Conservation (phyloP, 2,888 invertebrate species). For the Zelleria hepariella region DNA sequence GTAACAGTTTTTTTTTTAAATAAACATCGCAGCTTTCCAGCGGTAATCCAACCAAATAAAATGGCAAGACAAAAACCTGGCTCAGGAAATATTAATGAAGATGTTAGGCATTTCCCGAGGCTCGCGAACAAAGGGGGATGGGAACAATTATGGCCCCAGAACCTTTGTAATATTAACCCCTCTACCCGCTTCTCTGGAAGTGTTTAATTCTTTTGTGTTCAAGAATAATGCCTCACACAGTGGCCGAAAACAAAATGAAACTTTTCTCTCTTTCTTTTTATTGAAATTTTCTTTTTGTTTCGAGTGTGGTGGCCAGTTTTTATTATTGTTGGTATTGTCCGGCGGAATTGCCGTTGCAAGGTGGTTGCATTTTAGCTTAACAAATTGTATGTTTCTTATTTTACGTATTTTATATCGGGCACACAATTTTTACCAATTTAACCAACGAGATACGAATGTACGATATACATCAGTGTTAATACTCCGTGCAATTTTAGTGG, state of each 20-base stretch:
- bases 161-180: conserved; percentile 21
- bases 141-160: conserved; percentile 24
- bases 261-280: conserved; percentile 11
- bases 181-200: conserved; percentile 29
- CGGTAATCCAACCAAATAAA: conserved; percentile 1
- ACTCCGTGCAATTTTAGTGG: no score
- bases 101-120: conserved; percentile 47
- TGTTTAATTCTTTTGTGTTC: conserved; percentile 37
- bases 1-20: not conserved
- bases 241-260: conserved; percentile 23
- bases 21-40: not conserved
- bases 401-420: no score
- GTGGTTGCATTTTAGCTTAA: not conserved
- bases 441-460: no score
- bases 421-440: no score
- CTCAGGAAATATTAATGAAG: conserved; percentile 51
- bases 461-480: no score
- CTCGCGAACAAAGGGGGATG: conserved; percentile 19
- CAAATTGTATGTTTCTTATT: no score
- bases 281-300: not conserved
- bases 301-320: not conserved
- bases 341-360: not conserved
- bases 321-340: not conserved
- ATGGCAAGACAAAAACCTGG: conserved; percentile 3
- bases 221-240: conserved; percentile 36